Conservation (phyloP, 2,888 invertebrate species). For the Pristionchus entomophagus region DNA sequence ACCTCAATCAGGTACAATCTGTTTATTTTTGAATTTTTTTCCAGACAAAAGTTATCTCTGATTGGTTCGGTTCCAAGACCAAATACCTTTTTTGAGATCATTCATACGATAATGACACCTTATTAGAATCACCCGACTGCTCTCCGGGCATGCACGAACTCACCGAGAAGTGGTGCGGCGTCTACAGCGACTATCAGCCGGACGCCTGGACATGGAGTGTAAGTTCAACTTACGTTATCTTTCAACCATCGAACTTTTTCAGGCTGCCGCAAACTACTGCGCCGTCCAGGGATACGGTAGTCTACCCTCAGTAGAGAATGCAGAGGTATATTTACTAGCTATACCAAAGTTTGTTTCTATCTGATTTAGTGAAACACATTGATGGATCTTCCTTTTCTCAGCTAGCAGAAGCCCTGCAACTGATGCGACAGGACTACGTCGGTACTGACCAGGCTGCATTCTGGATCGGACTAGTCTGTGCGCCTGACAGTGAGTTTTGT, state of each 20-base stretch:
- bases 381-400: neutral
- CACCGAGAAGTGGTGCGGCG: neutral
- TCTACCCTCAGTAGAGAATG: slow-evolving; percentile 4
- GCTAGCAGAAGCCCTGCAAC: neutral
- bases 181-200: neutral
- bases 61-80: too few species aligned
- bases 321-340: too few species aligned
- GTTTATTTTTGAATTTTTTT: neutral
- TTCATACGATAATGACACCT: neutral
- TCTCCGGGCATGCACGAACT: neutral
- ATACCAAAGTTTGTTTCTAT: neutral
- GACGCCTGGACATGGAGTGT: neutral
- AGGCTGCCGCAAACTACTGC: slow-evolving; percentile 10
- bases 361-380: neutral
- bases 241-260: neutral
- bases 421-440: neutral
- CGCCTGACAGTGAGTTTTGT: neutral
- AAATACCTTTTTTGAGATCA: too few species aligned
- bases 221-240: neutral
- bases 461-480: neutral
- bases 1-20: neutral
- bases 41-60: neutral
- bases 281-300: neutral
- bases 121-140: neutral
- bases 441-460: slow-evolving; percentile 2